Evolutionary conservation across 2,888 invertebrate genomes (phyloP).

Genomic region (Thysanoteuthis rhombus): DNA sequence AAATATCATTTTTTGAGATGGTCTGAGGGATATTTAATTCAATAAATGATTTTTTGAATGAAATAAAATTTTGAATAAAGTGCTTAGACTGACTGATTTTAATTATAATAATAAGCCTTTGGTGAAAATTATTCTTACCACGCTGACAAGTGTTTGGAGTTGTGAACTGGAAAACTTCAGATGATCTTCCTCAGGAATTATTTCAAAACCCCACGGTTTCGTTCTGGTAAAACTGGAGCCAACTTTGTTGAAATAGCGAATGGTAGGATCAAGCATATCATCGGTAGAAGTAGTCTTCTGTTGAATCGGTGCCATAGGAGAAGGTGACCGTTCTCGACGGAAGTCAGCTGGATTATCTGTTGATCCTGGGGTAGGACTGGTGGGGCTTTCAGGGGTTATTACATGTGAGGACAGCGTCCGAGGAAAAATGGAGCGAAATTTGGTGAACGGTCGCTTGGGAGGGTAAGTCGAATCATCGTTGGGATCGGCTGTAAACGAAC

Average conservation of each 20-base stretch:
- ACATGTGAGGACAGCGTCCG: constrained; percentile 79
- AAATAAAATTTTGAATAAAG: background rate
- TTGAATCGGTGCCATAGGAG: constrained; percentile 37
- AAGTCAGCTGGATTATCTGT: constrained; percentile 14
- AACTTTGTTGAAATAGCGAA: constrained; percentile 89
- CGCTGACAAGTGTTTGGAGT: constrained; percentile 61
- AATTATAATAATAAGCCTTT: too few relatives aligned
- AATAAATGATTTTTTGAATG: too few relatives aligned
- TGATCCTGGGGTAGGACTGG: constrained; percentile 40
- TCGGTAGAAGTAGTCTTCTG: constrained; percentile 38
- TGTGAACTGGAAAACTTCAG: constrained; percentile 62
- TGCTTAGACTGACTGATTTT: background rate
- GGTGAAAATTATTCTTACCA: constrained; percentile 53
- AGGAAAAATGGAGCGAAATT: constrained; percentile 85
- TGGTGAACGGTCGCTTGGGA: constrained; percentile 68
- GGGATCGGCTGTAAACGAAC: constrained; percentile 19
- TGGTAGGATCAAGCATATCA: constrained; percentile 75
- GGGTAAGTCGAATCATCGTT: constrained; percentile 57
- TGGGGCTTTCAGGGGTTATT: constrained; percentile 46
- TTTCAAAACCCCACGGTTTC: constrained; percentile 62
- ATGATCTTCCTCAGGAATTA: constrained; percentile 58
- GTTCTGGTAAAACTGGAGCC: constrained; percentile 82
- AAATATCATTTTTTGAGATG: too few relatives aligned
- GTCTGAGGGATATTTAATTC: too few relatives aligned
- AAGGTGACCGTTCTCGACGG: constrained; percentile 38